Evolutionary conservation across 2,888 invertebrate genomes (phyloP).

Genomic region (Stenichneumon culpator): DNA sequence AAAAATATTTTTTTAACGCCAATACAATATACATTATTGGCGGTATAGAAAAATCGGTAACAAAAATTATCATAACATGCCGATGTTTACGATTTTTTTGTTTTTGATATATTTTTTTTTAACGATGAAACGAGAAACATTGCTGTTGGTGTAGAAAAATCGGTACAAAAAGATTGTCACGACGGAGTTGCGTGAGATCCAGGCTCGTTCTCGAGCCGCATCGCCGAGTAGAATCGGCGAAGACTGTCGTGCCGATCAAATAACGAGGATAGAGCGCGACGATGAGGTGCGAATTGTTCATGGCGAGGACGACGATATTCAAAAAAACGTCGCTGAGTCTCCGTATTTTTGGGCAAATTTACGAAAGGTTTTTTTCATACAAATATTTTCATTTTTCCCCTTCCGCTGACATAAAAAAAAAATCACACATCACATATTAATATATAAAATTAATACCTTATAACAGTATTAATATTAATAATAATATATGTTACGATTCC

Average conservation of each 20-base stretch:
- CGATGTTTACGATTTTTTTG: not conserved
- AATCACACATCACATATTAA: too few species aligned
- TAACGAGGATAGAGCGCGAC: constrained; percentile 20
- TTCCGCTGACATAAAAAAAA: too few species aligned
- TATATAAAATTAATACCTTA: too few species aligned
- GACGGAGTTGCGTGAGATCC: constrained; percentile 17
- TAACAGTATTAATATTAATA: too few species aligned
- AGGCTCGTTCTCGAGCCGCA: constrained; percentile 26
- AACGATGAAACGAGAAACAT: not conserved
- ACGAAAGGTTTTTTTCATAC: constrained; percentile 47
- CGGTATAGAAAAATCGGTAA: too few species aligned
- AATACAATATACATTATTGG: too few species aligned
- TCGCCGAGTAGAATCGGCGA: constrained; percentile 28
- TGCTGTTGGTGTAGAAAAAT: not conserved
- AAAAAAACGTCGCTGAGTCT: constrained; percentile 16
- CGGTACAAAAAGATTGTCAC: not conserved
- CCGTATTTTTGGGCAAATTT: constrained; percentile 44
- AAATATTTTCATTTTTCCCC: not conserved
- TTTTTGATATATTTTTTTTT: not conserved
- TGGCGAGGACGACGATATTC: not conserved
- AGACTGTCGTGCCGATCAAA: constrained; percentile 24
- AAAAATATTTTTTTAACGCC: too few species aligned
- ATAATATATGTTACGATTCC: too few species aligned
- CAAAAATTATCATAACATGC: too few species aligned
- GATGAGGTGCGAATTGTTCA: not conserved